Base-by-base conservation (phyloP, 2,797 vertebrate genomes). In the Holocentrus rufus region DNA sequence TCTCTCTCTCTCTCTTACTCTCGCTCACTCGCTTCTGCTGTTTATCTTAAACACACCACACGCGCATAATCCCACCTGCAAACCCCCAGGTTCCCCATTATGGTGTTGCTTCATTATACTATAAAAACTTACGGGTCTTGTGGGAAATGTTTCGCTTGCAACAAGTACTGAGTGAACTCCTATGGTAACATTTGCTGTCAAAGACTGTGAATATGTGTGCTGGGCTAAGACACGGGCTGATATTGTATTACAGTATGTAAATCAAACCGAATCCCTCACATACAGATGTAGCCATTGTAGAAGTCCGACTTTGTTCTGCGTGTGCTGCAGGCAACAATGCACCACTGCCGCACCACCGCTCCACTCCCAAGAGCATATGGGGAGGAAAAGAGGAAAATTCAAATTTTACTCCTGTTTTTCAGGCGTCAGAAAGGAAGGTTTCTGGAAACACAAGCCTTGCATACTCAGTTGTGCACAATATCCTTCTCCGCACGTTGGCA, bases 1-100 rank as follows among this genome's bases (percentile, higher is more conserved):
- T 18, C 46, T 47, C 61, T 1, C n/a, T 30, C 57, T 6, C 14
- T 34, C 39, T 42, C 22, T 59, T 22, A n/a, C n/a, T n/a, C 17
- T 71, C 46, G 17, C 52, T 18, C 39, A 46, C 23, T 67, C 10
- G 39, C 39, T 23, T 67, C 59, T 70, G 9, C 58, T 72, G 77
- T 78, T 79, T 77, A 73, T 84, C 75, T 73, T 36, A 53, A 83
- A 80, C 71, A 78, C 82, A 67, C 69, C 68, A 46, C 58, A 65
- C 50, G 69, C 47, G 56, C 17, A 69, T 69, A 73, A 82, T 80
- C 75, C 84, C 74, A 82, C 78, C 54, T 74, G 80, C 73, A 81
- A 81, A 84, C 75, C 83, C 49, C 39, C 30, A 0, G 7, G 57
- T 68, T 53, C 50, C 49, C 55, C 83, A 79, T 69, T 74, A 70